phyloP scores from a whole-genome alignment of 53 echinoderm and acorn worm species.

The Arbacia lixula region DNA sequence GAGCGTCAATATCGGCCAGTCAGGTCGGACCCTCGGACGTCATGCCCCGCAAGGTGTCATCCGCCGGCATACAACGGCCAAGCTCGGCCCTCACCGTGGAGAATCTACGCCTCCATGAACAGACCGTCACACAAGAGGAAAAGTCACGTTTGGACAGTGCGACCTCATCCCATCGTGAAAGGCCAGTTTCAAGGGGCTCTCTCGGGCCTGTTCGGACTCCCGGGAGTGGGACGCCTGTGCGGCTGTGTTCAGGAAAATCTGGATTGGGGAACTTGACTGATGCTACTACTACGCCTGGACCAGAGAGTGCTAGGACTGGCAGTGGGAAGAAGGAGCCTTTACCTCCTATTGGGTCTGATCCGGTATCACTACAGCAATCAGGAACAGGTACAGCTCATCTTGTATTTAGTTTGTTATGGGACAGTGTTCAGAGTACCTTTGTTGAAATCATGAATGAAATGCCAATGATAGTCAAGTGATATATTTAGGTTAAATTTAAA shows the following conservation, averaged over 20 bases:
- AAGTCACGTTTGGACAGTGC: conserved; percentile 58
- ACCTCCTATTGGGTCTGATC: conserved; percentile 83
- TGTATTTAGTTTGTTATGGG: no score
- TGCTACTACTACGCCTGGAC: conserved; percentile 32
- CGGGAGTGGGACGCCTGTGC: conserved; percentile 42
- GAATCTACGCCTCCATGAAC: conserved; percentile 86
- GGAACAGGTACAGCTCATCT: conserved; percentile 64
- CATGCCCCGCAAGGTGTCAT: conserved; percentile 22
- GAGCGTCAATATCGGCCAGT: conserved; percentile 69
- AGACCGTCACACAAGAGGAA: conserved; percentile 60
- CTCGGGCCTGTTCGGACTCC: conserved; percentile 75
- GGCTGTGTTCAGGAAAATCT: conserved; percentile 38
- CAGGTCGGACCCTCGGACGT: conserved; percentile 58
- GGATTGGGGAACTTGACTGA: conserved; percentile 21
- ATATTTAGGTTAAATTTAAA: no score
- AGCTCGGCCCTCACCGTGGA: conserved; percentile 90
- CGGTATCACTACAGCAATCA: conserved; percentile 14
- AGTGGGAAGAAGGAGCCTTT: conserved; percentile 83
- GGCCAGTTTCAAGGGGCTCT: conserved; percentile 66
- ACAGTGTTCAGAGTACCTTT: no score
- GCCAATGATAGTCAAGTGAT: no score
- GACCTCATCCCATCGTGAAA: conserved; percentile 52
- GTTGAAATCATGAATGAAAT: no score
- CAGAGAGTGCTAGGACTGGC: conserved; percentile 77
- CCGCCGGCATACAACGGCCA: conserved; percentile 37